Evolutionary conservation across 1,140 invertebrate genomes (phyloP).

Genomic region (Zelostemma sp.): DNA sequence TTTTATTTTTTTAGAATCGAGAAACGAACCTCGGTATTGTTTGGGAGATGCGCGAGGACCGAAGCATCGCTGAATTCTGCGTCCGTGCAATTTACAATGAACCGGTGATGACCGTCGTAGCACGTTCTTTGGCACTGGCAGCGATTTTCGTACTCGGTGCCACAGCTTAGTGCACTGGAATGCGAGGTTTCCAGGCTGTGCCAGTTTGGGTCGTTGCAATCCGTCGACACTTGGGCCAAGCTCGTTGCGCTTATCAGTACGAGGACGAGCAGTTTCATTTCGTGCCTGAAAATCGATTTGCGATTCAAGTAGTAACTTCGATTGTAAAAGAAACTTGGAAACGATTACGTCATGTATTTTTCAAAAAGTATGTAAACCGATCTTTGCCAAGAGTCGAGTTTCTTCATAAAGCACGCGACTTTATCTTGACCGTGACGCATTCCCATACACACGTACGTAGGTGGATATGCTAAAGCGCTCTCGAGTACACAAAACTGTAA

Average conservation of each 20-base stretch:
- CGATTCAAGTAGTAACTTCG: too few species aligned
- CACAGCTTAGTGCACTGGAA: conserved; percentile 59
- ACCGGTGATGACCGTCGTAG: conserved; percentile 72
- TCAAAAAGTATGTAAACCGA: background rate
- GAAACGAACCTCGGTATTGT: conserved; percentile 74
- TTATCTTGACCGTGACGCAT: conserved; percentile 32
- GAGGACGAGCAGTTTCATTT: conserved; percentile 35
- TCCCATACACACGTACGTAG: conserved; percentile 24
- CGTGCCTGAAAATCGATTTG: conserved; percentile 17
- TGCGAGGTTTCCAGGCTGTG: conserved; percentile 55
- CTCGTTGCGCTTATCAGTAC: conserved; percentile 28
- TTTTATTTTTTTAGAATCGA: too few species aligned
- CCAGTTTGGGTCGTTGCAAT: conserved; percentile 56
- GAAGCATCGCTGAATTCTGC: conserved; percentile 72
- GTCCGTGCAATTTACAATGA: conserved; percentile 82
- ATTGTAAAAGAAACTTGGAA: conserved; percentile 17
- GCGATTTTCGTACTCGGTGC: conserved; percentile 65
- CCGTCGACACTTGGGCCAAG: conserved; percentile 21
- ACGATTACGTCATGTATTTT: conserved; percentile 6
- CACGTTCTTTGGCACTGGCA: conserved; percentile 73
- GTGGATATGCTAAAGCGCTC: conserved; percentile 8
- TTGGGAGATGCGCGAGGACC: conserved; percentile 75
- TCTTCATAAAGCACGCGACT: conserved; percentile 16
- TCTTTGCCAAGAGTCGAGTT: background rate
- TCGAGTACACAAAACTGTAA: background rate